Evolutionary conservation across 2,888 invertebrate genomes (phyloP).

Genomic region (Idaea biselata): DNA sequence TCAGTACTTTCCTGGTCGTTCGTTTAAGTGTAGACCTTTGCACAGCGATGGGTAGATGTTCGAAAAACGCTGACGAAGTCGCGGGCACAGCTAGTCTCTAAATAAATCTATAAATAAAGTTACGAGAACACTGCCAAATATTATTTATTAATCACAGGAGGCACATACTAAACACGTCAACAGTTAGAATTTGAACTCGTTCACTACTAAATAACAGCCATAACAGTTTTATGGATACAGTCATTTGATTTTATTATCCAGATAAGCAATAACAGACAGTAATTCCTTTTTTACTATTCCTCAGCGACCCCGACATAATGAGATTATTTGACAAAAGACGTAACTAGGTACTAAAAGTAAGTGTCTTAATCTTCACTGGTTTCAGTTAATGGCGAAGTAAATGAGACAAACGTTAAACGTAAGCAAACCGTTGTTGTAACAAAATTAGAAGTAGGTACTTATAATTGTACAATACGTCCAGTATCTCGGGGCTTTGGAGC

Average conservation of each 20-base stretch:
- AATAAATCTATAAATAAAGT: background rate
- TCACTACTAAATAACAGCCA: background rate
- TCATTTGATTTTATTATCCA: background rate
- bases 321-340: background rate
- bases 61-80: too few relatives aligned
- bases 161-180: background rate
- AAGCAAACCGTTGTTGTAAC: background rate
- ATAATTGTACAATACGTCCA: too few relatives aligned
- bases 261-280: background rate
- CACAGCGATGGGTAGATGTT: too few relatives aligned
- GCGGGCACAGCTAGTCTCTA: too few relatives aligned
- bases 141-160: background rate
- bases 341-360: background rate
- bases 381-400: background rate
- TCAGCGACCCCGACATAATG: background rate
- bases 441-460: background rate
- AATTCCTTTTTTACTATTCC: background rate
- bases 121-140: background rate
- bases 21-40: too few relatives aligned
- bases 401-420: background rate
- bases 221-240: background rate
- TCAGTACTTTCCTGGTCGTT: too few relatives aligned
- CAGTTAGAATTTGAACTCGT: background rate
- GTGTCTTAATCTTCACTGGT: constrained; percentile 1
- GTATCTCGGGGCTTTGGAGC: too few relatives aligned